Conservation (phyloP, 2,888 invertebrate genomes). For the Pinctada fucata region DNA sequence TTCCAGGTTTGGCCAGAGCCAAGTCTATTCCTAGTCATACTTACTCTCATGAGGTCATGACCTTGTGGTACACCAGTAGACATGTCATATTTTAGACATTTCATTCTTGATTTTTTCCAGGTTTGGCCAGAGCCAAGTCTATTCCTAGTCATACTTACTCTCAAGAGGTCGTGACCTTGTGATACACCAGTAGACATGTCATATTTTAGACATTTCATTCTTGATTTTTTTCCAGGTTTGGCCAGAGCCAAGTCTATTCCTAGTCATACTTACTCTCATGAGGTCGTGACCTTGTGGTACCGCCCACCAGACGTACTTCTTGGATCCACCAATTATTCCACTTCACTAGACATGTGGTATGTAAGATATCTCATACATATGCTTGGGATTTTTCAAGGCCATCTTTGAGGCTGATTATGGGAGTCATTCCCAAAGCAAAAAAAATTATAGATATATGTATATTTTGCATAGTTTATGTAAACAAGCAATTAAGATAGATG, state of each 20-base stretch:
- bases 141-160: slow-evolving; percentile 99
- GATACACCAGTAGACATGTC: slow-evolving; percentile 82
- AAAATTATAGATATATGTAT: no score
- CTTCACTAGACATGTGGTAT: slow-evolving; percentile 84
- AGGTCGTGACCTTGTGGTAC: slow-evolving; percentile 98
- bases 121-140: slow-evolving; percentile 97
- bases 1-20: slow-evolving; percentile 92
- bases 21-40: slow-evolving; percentile 99
- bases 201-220: no score
- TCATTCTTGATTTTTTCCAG: slow-evolving; percentile 75
- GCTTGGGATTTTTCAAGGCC: background rate
- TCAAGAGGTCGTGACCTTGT: slow-evolving; percentile 96
- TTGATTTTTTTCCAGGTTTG: slow-evolving; percentile 81
- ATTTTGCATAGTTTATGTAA: no score
- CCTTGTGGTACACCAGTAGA: slow-evolving; percentile 89
- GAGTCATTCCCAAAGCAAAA: no score
- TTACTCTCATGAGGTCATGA: slow-evolving; percentile 97
- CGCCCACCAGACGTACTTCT: slow-evolving; percentile 98
- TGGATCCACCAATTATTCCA: slow-evolving; percentile 90
- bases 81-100: no score
- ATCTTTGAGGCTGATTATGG: no score
- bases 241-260: slow-evolving; percentile 99
- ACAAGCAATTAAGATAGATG: no score
- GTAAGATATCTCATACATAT: slow-evolving; percentile 42
- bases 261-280: slow-evolving; percentile 98